These are phyloP conservation scores for Paramormyrops hopkinsi DNA, from an alignment of 2,797 vertebrate species.

Conservation along the genomic window DNA sequence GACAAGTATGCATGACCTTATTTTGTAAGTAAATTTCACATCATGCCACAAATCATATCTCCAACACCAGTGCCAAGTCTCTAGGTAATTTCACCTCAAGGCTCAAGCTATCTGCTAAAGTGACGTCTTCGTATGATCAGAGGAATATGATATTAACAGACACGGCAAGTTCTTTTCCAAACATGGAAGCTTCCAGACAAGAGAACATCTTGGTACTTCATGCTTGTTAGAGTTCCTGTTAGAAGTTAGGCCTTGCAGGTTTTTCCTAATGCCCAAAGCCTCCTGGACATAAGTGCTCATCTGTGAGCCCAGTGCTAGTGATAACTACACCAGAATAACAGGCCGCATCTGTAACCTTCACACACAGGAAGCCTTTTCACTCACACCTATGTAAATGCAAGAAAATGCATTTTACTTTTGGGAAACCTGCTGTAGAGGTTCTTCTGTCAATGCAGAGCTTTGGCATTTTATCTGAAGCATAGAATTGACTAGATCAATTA, in stretches of 20 bases:
- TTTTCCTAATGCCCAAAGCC: neutral
- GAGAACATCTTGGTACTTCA: conserved; percentile 29
- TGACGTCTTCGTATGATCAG: neutral
- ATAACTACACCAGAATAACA: neutral
- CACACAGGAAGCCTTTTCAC: neutral
- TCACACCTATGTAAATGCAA: neutral
- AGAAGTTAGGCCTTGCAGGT: conserved; percentile 30
- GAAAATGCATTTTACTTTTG: neutral
- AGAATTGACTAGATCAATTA: neutral
- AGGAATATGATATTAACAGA: neutral
- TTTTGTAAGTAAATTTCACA: conserved; percentile 9
- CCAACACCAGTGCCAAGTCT: neutral
- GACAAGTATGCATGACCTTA: conserved; percentile 14
- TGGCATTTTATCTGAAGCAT: neutral
- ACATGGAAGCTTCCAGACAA: conserved; percentile 25
- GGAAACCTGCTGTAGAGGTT: neutral
- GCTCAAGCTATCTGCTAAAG: neutral
- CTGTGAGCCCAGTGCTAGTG: neutral
- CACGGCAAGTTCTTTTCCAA: conserved; percentile 11
- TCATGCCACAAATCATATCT: neutral
- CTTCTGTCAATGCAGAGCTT: neutral
- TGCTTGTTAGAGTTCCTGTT: conserved; percentile 28
- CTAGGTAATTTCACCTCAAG: neutral
- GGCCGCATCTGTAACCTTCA: neutral
- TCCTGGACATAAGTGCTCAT: neutral